Evolutionary conservation across 1,140 invertebrate genomes (phyloP), one percentile per base, ranked within the genome.

Genomic region (Zaprionus ghesquierei): DNA sequence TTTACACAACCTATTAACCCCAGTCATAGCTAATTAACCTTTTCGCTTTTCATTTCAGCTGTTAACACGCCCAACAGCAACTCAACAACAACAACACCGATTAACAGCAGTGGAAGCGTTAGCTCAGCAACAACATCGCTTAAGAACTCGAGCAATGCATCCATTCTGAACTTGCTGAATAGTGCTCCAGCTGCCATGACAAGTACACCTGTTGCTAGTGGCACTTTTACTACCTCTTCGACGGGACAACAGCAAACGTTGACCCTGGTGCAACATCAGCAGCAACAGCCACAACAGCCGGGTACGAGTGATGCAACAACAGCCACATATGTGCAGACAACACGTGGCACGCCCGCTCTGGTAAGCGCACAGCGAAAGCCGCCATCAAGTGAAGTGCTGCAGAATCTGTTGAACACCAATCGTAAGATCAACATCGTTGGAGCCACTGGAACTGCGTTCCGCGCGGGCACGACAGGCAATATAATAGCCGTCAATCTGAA

Each of bases 81-180:
- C n/a, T 53, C 33, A 25, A 62, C 60, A 3, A 46, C 62, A 38
- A 74, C 60, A 5, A 44, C 61, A 44, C 62, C 60, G 5, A 69
- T 73, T 18, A 68, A 64, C 23, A 70, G 69, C 35, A 75, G 56
- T 29, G 75, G 33, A 56, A 71, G 20, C 33, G 75, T 29, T 54
- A 66, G 18, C 38, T 73, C 76, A n/a, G 44, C 56, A 6, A 61
- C 89, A 58, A 91, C 92, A 90, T 93, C 65, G 78, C 93, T 64
- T 0, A 92, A 91, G 49, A 92, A 87, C 87, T 94, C 92, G 35
- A 94, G 91, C 77, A 96, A 96, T 85, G 94, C 95, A 10, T 95
- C 95, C 10, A 96, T 96, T 79, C 92, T 96, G 62, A 96, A 95
- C 92, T 82, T 96, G 69, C 90, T 96, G 64, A 96, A 96, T 81